Percentiles rank a stretch among this genome's conserved stretches.
Evolutionary conservation across 2,113 vertebrate genomes (phyloP).

Genomic region (Bos indicus): DNA sequence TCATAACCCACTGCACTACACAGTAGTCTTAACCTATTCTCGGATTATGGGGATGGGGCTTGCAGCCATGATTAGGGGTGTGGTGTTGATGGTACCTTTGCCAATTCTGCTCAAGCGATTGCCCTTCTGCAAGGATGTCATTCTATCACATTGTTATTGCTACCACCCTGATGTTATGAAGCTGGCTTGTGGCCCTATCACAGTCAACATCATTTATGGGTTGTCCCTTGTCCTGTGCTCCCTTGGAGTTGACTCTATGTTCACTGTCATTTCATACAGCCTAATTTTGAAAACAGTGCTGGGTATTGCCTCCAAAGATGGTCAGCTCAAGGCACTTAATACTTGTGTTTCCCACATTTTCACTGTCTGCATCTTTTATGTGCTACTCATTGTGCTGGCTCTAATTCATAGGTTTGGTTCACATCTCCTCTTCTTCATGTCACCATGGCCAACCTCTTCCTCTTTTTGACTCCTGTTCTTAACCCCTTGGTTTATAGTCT

Average conservation of each 20-base stretch:
- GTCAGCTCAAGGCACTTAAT: conserved; percentile 52
- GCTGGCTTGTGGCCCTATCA: conserved; percentile 53
- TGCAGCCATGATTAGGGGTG: neutral
- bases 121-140: conserved; percentile 55
- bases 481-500: conserved; percentile 68
- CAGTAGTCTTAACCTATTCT: conserved; percentile 31
- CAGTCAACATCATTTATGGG: conserved; percentile 53
- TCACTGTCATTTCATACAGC: conserved; percentile 56
- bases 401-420: conserved; percentile 68
- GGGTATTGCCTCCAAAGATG: conserved; percentile 37
- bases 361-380: conserved; percentile 64
- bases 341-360: conserved; percentile 68
- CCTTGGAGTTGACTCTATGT: conserved; percentile 56
- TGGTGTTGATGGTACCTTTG: conserved; percentile 55
- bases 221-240: conserved; percentile 52
- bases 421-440: conserved; percentile 59
- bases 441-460: conserved; percentile 65
- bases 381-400: conserved; percentile 57
- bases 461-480: conserved; percentile 66
- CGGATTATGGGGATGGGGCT: conserved; percentile 14
- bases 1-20: conserved; percentile 32
- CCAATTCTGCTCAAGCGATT: conserved; percentile 55
- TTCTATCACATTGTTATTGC: conserved; percentile 65
- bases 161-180: conserved; percentile 69
- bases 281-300: conserved; percentile 64